These are phyloP conservation scores for Smithornis capensis DNA, from an alignment of 2,113 vertebrate genomes.

Conservation along the genomic window DNA sequence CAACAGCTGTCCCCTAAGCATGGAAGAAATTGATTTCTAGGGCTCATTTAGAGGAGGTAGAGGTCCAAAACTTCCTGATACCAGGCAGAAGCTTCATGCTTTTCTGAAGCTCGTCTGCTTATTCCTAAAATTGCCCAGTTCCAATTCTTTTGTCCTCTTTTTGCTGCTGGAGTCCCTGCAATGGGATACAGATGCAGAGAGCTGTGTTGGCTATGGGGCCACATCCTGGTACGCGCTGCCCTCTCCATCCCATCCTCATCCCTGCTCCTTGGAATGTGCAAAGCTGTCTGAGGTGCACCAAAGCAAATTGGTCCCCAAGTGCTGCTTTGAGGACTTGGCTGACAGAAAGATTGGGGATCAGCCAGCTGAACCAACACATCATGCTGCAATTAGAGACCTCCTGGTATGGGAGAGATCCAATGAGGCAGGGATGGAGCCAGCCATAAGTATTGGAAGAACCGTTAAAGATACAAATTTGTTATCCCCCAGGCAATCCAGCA, in stretches of 20 bases:
- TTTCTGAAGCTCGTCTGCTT: neutral
- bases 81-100: neutral
- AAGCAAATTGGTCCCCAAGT: neutral
- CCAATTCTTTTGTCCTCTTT: too few relatives aligned
- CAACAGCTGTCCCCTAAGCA: neutral
- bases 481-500: neutral
- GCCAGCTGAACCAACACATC: neutral
- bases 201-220: neutral
- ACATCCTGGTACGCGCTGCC: fast-evolving
- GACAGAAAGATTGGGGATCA: neutral
- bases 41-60: neutral
- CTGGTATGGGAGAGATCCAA: neutral
- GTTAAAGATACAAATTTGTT: neutral
- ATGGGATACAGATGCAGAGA: neutral
- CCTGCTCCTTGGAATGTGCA: fast-evolving
- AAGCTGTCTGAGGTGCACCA: neutral
- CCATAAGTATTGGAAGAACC: neutral
- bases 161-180: neutral
- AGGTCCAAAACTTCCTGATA: neutral
- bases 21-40: neutral
- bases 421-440: neutral
- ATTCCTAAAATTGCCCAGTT: neutral
- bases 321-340: neutral
- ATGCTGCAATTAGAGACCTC: neutral
- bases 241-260: neutral